phyloP scores from a whole-genome alignment of 2,888 invertebrate genomes.

The Allygus modestus region DNA sequence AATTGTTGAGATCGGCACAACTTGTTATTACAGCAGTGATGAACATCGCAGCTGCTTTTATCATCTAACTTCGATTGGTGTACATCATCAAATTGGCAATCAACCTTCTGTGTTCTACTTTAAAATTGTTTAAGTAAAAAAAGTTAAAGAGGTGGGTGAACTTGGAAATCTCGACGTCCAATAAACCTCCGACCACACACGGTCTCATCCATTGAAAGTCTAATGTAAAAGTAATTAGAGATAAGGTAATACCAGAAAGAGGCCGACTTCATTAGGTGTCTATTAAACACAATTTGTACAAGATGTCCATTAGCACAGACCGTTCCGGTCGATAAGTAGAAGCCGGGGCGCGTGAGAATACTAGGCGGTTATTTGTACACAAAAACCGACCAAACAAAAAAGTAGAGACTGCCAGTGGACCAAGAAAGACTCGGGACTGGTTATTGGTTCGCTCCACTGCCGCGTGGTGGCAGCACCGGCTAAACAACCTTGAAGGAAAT shows the following conservation, averaged over 20 bases:
- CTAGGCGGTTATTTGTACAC: not conserved
- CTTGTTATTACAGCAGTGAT: too few relatives aligned
- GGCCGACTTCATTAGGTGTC: conserved; percentile 36
- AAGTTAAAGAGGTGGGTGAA: too few relatives aligned
- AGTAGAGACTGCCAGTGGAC: not conserved
- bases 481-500: too few relatives aligned
- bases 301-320: conserved; percentile 20
- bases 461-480: conserved; percentile 9
- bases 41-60: too few relatives aligned
- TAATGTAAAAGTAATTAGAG: not conserved
- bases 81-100: too few relatives aligned
- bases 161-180: too few relatives aligned
- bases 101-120: too few relatives aligned
- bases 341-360: conserved; percentile 13
- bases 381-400: conserved; percentile 10
- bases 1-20: too few relatives aligned
- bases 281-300: conserved; percentile 43
- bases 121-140: too few relatives aligned
- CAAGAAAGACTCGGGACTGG: not conserved
- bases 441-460: not conserved
- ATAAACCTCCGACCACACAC: not conserved
- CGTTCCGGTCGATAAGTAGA: conserved; percentile 5
- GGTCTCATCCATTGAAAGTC: not conserved
- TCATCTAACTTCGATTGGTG: too few relatives aligned
- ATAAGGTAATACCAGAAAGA: conserved; percentile 20